Percentiles rank a stretch among this genome's conserved stretches.
phyloP scores from a whole-genome alignment of 2,113 vertebrate species.

The Cricetomys ansorgei region DNA sequence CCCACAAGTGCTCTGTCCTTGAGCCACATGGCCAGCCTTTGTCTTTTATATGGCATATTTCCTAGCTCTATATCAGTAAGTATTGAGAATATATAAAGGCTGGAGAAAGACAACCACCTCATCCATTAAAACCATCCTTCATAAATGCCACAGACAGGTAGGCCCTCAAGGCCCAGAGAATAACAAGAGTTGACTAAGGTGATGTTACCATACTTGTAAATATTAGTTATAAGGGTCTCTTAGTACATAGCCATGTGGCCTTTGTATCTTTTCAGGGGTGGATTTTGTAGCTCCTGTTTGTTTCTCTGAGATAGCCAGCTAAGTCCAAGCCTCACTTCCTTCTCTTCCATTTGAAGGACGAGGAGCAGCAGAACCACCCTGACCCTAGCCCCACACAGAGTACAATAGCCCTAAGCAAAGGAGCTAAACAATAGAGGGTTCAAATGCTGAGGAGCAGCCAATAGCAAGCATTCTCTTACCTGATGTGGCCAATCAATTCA shows the following conservation, averaged over 20 bases:
- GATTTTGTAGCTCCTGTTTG: neutral
- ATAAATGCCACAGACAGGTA: neutral
- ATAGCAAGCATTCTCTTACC: slow-evolving; percentile 86
- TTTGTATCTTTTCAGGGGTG: neutral
- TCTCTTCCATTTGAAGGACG: slow-evolving; percentile 11
- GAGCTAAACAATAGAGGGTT: neutral
- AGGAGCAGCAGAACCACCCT: neutral
- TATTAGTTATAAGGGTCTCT: neutral
- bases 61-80: neutral
- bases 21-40: neutral
- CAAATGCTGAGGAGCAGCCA: neutral
- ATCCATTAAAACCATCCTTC: neutral
- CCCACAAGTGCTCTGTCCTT: neutral
- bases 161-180: neutral
- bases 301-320: neutral
- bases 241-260: neutral
- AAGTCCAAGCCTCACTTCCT: neutral
- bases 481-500: slow-evolving; percentile 97
- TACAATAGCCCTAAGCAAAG: neutral
- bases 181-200: neutral
- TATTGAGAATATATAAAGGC: neutral
- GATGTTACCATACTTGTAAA: neutral
- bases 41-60: neutral
- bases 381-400: neutral
- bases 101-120: neutral